Conservation (phyloP, 2,888 invertebrate genomes). For the Cantharis rufa region DNA sequence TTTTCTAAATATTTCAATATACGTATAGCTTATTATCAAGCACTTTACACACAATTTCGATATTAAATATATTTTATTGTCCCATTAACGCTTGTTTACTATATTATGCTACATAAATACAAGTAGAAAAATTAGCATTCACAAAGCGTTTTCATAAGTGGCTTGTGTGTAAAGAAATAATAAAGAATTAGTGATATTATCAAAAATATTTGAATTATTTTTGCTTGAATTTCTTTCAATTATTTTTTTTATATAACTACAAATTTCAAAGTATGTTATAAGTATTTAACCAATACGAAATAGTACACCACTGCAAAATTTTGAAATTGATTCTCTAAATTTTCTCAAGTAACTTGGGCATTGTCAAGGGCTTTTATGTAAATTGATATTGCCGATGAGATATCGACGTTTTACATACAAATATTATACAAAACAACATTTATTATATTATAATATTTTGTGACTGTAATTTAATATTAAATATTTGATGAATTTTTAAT, state of each 20-base stretch:
- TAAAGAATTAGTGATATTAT: neutral
- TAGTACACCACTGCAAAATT: neutral
- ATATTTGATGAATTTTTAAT: too few species aligned
- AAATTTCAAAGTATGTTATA: neutral
- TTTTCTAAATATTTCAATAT: neutral
- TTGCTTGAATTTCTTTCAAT: neutral
- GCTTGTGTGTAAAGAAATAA: neutral
- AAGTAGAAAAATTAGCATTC: neutral
- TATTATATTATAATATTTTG: too few species aligned
- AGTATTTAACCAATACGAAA: neutral
- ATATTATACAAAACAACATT: neutral
- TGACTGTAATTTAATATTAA: too few species aligned
- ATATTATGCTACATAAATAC: neutral
- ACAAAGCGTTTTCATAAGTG: neutral
- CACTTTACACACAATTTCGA: neutral
- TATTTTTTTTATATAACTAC: neutral
- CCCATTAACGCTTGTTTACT: neutral
- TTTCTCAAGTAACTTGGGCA: neutral
- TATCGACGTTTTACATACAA: neutral
- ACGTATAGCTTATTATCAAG: neutral
- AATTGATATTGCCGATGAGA: neutral
- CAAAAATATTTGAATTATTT: neutral
- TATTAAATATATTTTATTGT: neutral
- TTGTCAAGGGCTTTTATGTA: neutral
- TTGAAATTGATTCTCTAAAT: neutral